phyloP scores from a whole-genome alignment of 2,888 invertebrate species.

The Drymonia ruficornis region DNA sequence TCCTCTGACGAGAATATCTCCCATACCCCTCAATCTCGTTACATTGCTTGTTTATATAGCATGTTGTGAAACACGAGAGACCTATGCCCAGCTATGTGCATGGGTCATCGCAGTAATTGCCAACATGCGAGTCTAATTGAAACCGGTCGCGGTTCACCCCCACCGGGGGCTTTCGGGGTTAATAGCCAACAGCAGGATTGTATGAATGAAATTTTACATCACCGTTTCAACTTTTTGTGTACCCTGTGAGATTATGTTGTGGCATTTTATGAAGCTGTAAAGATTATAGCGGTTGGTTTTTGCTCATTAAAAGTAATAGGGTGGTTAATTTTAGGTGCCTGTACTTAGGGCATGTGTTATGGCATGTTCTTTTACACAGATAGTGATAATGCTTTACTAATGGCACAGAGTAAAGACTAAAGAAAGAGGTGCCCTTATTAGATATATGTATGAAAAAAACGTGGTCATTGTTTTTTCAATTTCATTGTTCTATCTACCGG shows the following conservation, averaged over 20 bases:
- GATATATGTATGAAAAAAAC: too few relatives aligned
- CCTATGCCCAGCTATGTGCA: conserved; percentile 2
- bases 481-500: too few relatives aligned
- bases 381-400: too few relatives aligned
- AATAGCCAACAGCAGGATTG: conserved; percentile 15
- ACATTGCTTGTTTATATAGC: not conserved
- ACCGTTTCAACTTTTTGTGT: conserved; percentile 5
- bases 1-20: too few relatives aligned
- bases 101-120: conserved; percentile 20
- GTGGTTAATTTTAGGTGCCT: not conserved
- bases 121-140: conserved; percentile 39
- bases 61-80: not conserved
- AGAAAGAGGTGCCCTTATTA: too few relatives aligned
- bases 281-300: not conserved
- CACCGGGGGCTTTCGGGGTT: conserved; percentile 23
- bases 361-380: too few relatives aligned
- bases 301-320: not conserved
- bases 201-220: conserved; percentile 1
- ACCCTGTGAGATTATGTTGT: not conserved
- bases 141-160: conserved; percentile 18
- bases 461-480: too few relatives aligned
- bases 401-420: too few relatives aligned
- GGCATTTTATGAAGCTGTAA: not conserved
- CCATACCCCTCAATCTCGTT: too few relatives aligned
- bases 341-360: not conserved